Evolutionary conservation across 2,797 vertebrate genomes (phyloP).

Genomic region (Rhinichthys osculus): DNA sequence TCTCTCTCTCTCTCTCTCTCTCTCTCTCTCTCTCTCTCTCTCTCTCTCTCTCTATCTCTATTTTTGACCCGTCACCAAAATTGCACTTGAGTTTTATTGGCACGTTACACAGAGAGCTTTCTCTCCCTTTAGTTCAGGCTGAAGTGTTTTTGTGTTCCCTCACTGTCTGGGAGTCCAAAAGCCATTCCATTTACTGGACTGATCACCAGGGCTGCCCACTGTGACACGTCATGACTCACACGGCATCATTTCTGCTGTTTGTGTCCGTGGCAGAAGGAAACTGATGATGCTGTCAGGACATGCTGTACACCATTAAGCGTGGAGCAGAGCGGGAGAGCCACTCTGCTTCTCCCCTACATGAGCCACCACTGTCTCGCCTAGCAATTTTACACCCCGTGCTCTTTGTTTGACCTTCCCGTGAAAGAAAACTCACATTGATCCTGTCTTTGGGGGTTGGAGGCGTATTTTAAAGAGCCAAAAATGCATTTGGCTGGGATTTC

Average conservation of each 20-base stretch:
- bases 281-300: constrained; percentile 80
- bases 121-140: constrained; percentile 60
- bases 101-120: constrained; percentile 55
- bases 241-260: constrained; percentile 80
- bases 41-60: constrained; percentile 32
- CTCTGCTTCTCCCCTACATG: constrained; percentile 39
- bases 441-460: constrained; percentile 31
- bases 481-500: constrained; percentile 38
- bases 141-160: constrained; percentile 62
- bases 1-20: constrained; percentile 10
- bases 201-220: constrained; percentile 77
- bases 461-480: constrained; percentile 58
- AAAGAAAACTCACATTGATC: constrained; percentile 66
- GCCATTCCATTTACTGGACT: constrained; percentile 81
- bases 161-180: constrained; percentile 65
- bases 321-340: constrained; percentile 67
- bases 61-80: constrained; percentile 60
- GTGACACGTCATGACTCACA: constrained; percentile 84
- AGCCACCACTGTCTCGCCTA: constrained; percentile 38
- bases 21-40: constrained; percentile 1
- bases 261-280: constrained; percentile 78
- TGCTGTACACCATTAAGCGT: constrained; percentile 78
- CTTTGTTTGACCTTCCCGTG: constrained; percentile 62
- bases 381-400: constrained; percentile 54
- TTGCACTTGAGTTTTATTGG: constrained; percentile 62